Evolutionary conservation across 2,888 invertebrate genomes (phyloP).

Genomic region (Hirtodrosophila trivittata): DNA sequence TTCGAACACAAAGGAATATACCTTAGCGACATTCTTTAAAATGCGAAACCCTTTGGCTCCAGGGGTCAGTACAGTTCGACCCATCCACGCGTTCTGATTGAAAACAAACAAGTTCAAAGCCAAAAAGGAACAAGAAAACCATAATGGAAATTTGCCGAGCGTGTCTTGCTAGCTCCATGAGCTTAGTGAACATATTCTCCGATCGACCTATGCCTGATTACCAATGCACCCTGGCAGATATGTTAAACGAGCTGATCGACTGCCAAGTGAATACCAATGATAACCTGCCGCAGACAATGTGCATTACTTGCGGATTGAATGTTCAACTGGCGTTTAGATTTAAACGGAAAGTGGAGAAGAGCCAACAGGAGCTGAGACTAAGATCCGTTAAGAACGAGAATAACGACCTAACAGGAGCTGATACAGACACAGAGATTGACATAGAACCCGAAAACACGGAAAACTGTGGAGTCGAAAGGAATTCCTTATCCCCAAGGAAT

Average conservation of each 20-base stretch:
- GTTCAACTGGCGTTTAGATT: conserved; percentile 1
- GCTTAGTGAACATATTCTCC: background rate
- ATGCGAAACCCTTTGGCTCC: too few species aligned
- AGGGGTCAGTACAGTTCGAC: too few species aligned
- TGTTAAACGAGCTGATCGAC: background rate
- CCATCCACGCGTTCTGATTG: too few species aligned
- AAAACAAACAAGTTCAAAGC: background rate
- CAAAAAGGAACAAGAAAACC: background rate
- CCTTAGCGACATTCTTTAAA: too few species aligned
- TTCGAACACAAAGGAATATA: too few species aligned
- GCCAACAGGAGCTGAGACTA: background rate
- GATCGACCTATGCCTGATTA: background rate
- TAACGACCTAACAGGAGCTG: background rate
- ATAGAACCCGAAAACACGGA: too few species aligned
- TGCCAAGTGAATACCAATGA: background rate
- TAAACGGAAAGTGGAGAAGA: background rate
- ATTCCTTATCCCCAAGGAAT: too few species aligned
- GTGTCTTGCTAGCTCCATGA: background rate
- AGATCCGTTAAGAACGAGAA: background rate
- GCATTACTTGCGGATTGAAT: background rate
- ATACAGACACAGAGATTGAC: too few species aligned
- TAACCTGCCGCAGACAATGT: background rate
- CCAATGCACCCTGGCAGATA: background rate
- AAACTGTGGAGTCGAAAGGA: too few species aligned
- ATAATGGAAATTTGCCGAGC: background rate